phyloP scores from a whole-genome alignment of 2,797 vertebrate species.

The Protosalanx chinensis region DNA sequence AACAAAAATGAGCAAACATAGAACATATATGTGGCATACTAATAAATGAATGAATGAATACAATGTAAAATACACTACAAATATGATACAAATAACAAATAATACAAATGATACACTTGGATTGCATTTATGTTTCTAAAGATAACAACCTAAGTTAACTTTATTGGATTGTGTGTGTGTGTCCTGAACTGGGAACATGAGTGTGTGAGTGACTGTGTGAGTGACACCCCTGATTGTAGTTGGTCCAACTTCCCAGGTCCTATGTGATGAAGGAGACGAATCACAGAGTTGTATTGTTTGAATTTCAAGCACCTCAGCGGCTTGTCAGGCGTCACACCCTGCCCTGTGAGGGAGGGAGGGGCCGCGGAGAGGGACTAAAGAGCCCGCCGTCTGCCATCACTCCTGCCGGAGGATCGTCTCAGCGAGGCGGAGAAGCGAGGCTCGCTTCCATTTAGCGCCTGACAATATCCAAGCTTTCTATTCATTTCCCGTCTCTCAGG shows the following conservation, averaged over 20 bases:
- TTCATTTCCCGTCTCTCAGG: conserved; percentile 74
- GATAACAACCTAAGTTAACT: background rate
- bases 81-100: too few species aligned
- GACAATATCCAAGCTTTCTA: conserved; percentile 75
- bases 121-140: too few species aligned
- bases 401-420: conserved; percentile 46
- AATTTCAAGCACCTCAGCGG: conserved; percentile 52
- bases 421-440: conserved; percentile 28
- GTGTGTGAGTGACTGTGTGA: conserved; percentile 21
- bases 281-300: conserved; percentile 36
- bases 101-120: too few species aligned
- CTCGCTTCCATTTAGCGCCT: conserved; percentile 65
- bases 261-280: conserved; percentile 39
- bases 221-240: background rate
- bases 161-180: background rate
- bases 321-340: conserved; percentile 24
- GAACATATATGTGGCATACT: too few species aligned
- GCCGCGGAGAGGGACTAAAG: conserved; percentile 49
- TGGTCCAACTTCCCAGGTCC: background rate
- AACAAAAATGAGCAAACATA: too few species aligned
- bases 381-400: conserved; percentile 55
- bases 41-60: too few species aligned
- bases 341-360: conserved; percentile 52
- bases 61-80: too few species aligned
- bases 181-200: background rate